Percentiles rank a stretch among this genome's conserved stretches.
phyloP scores from a whole-genome alignment of 2,797 vertebrate species.

The Schizopygopsis pylzovi region DNA sequence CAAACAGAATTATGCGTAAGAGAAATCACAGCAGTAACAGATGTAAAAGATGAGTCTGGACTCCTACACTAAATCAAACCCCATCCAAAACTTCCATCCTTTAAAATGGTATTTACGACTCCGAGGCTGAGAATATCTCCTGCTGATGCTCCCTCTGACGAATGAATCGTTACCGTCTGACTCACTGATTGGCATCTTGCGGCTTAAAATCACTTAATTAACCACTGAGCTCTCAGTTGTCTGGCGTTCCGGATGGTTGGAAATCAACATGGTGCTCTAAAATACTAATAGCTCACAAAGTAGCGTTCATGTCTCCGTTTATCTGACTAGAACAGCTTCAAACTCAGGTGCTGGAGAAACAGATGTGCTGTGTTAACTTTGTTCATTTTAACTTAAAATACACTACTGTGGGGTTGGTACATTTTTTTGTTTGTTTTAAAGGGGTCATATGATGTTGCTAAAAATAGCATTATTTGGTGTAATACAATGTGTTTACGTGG shows the following conservation, averaged over 20 bases:
- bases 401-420: neutral
- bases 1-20: neutral
- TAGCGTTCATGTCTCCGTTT: neutral
- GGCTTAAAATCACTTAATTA: conserved; percentile 40
- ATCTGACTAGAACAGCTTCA: conserved; percentile 6
- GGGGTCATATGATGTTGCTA: too few species aligned
- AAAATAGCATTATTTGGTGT: too few species aligned
- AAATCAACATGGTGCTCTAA: conserved; percentile 46
- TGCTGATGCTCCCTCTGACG: conserved; percentile 47
- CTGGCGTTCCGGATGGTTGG: conserved; percentile 43
- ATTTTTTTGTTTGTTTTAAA: neutral
- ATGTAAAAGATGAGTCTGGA: neutral
- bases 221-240: conserved; percentile 34
- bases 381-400: neutral
- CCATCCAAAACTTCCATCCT: conserved; percentile 36
- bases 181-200: conserved; percentile 55
- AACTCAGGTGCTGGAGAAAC: conserved; percentile 2
- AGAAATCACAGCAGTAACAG: neutral
- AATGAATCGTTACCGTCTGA: conserved; percentile 43
- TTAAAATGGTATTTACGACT: conserved; percentile 40
- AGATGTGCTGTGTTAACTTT: neutral
- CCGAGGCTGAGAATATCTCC: conserved; percentile 44
- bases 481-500: too few species aligned
- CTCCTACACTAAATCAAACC: conserved; percentile 31
- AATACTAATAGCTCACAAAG: conserved; percentile 40